Base-by-base conservation (phyloP, 1,140 invertebrate species). In the Pseudomyrmex gracilis region DNA sequence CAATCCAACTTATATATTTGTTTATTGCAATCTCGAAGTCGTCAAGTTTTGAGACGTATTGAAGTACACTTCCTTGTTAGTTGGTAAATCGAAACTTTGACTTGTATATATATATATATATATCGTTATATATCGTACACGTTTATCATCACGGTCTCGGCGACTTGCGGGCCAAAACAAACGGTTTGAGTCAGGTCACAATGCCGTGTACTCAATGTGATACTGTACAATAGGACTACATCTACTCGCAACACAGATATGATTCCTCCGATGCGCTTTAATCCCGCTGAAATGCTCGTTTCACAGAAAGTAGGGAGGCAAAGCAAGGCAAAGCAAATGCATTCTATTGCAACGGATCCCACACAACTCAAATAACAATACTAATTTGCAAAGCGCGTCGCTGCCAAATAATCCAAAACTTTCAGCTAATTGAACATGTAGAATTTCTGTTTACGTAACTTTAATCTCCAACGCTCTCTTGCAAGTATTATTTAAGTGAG, bases 191-290 rank as follows among this genome's bases (percentile, higher is more conserved):
- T 24, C 67, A 70, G 70, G 71, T 64, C 82, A 73, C 85, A 78
- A 84, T 87, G 73, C 76, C 67, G 64, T 87, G 73, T 63, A 84
- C 80, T 64, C 76, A 73, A 43, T 73, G 73, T 66, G 73, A 85
- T 68, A 57, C 61, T 67, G 34, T 57, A 84, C 73, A 84, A 87
- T 87, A 73, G 57, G 61, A 47, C 84, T 73, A 76, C 74, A 70
- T 88, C 63, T 71, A 77, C 86, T 17, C 47, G 76, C 71, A 60
- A 70, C 85, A 71, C 78, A 88, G 86, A 88, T 85, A 82, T 74
- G 87, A 88, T 88, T 82, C 74, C 74, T 57, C 34, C 85, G 86
- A 87, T 87, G 83, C 85, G 82, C 87, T 88, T 88, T 88, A 88
- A 88, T 88, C 86, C 82, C 60, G 17, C 10, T 66, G 85, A 85